A percentile compares a stretch with the other conserved stretches of the same genome.
phyloP scores from a whole-genome alignment of 2,113 vertebrate species.

The Ovibos moschatus region DNA sequence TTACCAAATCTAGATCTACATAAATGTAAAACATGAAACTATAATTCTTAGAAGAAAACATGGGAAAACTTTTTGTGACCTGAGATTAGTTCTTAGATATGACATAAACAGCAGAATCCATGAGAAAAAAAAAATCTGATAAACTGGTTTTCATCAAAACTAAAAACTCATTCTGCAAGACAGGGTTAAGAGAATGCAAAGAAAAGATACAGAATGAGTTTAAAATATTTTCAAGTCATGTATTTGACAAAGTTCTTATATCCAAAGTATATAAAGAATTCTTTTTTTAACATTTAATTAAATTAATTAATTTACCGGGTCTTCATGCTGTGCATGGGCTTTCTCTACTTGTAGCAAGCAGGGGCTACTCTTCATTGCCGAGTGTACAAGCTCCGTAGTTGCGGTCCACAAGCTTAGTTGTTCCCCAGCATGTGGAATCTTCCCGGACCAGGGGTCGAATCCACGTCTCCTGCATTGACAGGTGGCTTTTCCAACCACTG shows the following conservation, averaged over 20 bases:
- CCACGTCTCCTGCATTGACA: not conserved
- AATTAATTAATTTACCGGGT: not conserved
- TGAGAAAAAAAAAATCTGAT: not conserved
- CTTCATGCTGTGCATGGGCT: not conserved
- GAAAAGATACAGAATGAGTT: not conserved
- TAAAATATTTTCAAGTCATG: not conserved
- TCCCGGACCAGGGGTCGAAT: fast-evolving
- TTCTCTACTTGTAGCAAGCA: not conserved
- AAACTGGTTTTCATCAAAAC: not conserved
- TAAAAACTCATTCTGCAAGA: not conserved
- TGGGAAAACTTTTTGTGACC: not conserved
- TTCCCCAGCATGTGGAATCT: not conserved
- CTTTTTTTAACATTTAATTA: not conserved
- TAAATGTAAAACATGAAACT: not conserved
- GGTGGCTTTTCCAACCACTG: not conserved
- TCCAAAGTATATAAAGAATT: not conserved
- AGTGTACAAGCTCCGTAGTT: not conserved
- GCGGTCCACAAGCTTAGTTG: not conserved
- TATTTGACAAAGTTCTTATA: not conserved
- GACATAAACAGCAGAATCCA: not conserved
- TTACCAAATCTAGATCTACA: not conserved
- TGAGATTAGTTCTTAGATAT: not conserved
- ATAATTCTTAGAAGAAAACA: not conserved
- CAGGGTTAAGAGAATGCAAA: not conserved
- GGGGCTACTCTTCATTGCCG: not conserved